phyloP scores from a whole-genome alignment of 2,888 invertebrate species.

The Tinea pellionella region DNA sequence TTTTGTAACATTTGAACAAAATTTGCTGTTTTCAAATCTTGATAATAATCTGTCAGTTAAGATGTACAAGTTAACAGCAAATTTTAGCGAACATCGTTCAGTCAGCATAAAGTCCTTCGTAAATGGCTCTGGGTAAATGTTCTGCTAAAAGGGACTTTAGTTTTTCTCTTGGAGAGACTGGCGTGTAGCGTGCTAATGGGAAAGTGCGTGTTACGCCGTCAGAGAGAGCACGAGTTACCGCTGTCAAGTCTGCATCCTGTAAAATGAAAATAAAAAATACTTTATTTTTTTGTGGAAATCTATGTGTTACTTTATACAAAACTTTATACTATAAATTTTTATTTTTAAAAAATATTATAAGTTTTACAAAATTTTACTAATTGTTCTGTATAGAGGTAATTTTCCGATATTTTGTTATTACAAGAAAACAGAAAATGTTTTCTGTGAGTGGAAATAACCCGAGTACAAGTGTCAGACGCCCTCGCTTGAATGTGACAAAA shows the following conservation, averaged over 20 bases:
- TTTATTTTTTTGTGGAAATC: no score
- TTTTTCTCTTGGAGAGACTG: constrained; percentile 82
- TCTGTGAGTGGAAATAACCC: no score
- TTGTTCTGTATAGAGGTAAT: background rate
- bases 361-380: background rate
- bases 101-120: constrained; percentile 78
- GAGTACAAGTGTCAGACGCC: background rate
- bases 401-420: background rate
- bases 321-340: no score
- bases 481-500: background rate
- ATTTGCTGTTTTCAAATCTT: background rate
- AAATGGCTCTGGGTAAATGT: constrained; percentile 83
- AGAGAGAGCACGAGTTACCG: constrained; percentile 79
- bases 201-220: constrained; percentile 85
- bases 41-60: background rate
- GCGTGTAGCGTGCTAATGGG: constrained; percentile 85
- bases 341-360: background rate
- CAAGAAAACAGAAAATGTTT: background rate
- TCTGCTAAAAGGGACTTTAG: constrained; percentile 84
- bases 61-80: background rate
- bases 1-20: background rate
- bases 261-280: constrained; percentile 22
- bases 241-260: constrained; percentile 81
- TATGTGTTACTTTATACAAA: no score
- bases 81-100: constrained; percentile 25